Percentiles rank a stretch among this genome's conserved stretches.
Conservation (phyloP, 2,113 vertebrate species). For the Caloenas nicobarica region DNA sequence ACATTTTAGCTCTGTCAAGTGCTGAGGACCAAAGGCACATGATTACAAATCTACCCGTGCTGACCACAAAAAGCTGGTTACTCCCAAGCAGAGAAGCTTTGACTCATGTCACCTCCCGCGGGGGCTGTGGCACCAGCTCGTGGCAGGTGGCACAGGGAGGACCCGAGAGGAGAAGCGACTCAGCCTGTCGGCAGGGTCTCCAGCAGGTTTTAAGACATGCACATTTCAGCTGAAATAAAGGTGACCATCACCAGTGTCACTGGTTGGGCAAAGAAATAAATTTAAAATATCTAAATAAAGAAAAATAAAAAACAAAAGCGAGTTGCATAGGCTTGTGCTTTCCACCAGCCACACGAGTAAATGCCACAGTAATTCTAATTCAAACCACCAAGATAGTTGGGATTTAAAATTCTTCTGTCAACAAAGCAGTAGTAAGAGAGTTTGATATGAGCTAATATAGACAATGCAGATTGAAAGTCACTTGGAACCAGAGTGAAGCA, state of each 20-base stretch:
- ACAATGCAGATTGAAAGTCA: background rate
- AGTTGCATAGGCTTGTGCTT: accelerated
- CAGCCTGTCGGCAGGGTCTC: background rate
- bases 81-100: background rate
- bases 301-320: background rate
- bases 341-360: background rate
- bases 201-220: accelerated
- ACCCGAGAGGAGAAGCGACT: background rate
- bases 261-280: background rate
- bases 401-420: background rate
- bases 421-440: background rate
- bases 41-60: background rate
- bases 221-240: background rate
- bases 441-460: background rate
- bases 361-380: background rate
- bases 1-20: accelerated
- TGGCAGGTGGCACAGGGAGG: background rate
- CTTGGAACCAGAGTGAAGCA: background rate
- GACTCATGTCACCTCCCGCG: accelerated
- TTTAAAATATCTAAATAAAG: background rate
- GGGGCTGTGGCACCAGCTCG: background rate
- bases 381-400: background rate
- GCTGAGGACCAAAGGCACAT: background rate
- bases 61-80: background rate
- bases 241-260: background rate